phyloP scores from a whole-genome alignment of 2,888 invertebrate genomes.

The Agonopterix subpropinquella region DNA sequence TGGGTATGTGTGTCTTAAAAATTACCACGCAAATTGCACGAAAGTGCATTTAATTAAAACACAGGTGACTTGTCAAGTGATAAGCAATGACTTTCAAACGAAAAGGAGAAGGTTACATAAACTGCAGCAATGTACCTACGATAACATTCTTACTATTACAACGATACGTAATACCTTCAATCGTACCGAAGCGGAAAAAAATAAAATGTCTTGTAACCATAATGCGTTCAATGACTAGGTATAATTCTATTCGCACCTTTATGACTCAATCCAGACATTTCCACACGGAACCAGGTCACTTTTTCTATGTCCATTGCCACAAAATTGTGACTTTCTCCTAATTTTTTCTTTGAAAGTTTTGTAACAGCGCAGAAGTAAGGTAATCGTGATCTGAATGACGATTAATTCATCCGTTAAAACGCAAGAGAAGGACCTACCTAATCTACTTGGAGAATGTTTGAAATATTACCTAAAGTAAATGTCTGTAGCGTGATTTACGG shows the following conservation, averaged over 20 bases:
- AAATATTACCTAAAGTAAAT: slow-evolving; percentile 15
- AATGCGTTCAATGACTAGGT: too few species aligned
- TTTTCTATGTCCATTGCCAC: slow-evolving; percentile 5
- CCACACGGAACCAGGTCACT: slow-evolving; percentile 11
- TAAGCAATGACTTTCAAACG: too few species aligned
- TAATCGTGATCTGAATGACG: slow-evolving; percentile 46
- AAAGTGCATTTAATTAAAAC: too few species aligned
- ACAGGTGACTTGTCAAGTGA: background rate
- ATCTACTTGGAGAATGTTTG: slow-evolving; percentile 28
- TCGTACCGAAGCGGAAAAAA: too few species aligned
- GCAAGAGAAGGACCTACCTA: slow-evolving; percentile 11
- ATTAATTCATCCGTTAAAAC: slow-evolving; percentile 31
- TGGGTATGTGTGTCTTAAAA: too few species aligned
- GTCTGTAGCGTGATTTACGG: slow-evolving; percentile 7
- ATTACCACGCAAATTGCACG: too few species aligned
- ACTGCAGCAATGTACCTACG: too few species aligned
- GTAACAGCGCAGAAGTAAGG: slow-evolving; percentile 43
- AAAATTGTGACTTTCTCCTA: slow-evolving; percentile 40
- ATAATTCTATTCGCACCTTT: background rate
- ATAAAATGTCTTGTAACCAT: too few species aligned
- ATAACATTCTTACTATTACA: too few species aligned
- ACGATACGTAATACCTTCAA: too few species aligned
- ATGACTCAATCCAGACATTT: slow-evolving; percentile 8
- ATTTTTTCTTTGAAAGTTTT: slow-evolving; percentile 39
- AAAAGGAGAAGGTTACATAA: too few species aligned